phyloP scores from a whole-genome alignment of 2,113 vertebrate genomes.

The Rhineura floridana region DNA sequence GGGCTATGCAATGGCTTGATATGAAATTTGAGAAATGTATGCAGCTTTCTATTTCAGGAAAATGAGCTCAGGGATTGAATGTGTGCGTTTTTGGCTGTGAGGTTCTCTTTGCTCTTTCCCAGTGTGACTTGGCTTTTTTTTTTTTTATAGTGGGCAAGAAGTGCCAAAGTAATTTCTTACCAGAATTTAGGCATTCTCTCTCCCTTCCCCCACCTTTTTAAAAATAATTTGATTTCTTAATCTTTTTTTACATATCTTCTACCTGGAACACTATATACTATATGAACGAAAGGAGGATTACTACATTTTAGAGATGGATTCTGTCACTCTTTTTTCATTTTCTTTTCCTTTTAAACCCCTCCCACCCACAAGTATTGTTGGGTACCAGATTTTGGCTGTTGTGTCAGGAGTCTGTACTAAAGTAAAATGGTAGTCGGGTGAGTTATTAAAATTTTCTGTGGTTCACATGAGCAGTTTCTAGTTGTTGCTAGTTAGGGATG shows the following conservation, averaged over 20 bases:
- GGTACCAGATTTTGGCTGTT: background rate
- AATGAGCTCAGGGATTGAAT: slow-evolving; percentile 83
- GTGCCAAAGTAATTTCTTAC: slow-evolving; percentile 51
- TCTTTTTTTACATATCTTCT: slow-evolving; percentile 16
- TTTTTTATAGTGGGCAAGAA: slow-evolving; percentile 69
- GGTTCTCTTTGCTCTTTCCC: slow-evolving; percentile 76
- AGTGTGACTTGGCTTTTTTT: slow-evolving; percentile 68
- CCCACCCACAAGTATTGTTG: background rate
- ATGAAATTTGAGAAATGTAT: slow-evolving; percentile 85
- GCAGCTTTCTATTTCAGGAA: slow-evolving; percentile 87
- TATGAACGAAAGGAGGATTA: slow-evolving; percentile 41
- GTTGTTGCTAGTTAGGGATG: no score
- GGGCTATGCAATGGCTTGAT: slow-evolving; percentile 80
- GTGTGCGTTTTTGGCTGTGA: slow-evolving; percentile 77
- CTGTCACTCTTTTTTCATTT: no score
- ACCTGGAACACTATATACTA: slow-evolving; percentile 44
- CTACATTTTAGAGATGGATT: slow-evolving; percentile 16
- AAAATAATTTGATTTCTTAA: slow-evolving; percentile 31
- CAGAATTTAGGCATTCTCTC: slow-evolving; percentile 54
- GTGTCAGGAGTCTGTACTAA: background rate
- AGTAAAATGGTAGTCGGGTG: background rate
- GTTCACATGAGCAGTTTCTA: no score
- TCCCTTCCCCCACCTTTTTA: background rate
- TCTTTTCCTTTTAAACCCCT: background rate
- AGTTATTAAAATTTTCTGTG: no score